A percentile compares a stretch with the other conserved stretches of the same genome.
Conservation (phyloP, 1,140 invertebrate species). For the Parapsyche elsis region DNA sequence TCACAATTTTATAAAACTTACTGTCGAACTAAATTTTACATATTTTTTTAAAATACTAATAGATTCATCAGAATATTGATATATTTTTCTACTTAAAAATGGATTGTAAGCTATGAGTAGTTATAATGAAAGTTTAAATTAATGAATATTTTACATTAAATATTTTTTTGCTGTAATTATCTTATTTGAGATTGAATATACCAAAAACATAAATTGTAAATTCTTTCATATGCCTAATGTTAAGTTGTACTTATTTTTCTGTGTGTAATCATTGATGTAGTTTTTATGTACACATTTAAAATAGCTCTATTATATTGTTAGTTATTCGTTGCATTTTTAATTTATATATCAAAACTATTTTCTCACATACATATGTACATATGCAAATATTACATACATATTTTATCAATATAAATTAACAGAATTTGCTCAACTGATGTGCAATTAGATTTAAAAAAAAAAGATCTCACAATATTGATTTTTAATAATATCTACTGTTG, state of each 20-base stretch:
- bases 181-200: conserved; percentile 30
- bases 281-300: no score
- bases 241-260: conserved; percentile 25
- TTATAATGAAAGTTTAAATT: no score
- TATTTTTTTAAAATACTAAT: background rate
- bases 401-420: background rate
- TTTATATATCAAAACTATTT: background rate
- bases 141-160: background rate
- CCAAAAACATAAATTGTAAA: conserved; percentile 15
- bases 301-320: background rate
- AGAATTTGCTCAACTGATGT: conserved; percentile 35
- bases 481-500: background rate
- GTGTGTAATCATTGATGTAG: background rate
- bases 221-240: background rate
- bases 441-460: conserved; percentile 48
- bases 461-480: conserved; percentile 47
- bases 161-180: background rate
- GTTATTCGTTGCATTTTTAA: background rate
- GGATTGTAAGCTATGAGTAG: no score
- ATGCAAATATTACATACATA: background rate
- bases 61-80: background rate
- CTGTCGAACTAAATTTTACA: no score
- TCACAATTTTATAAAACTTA: no score
- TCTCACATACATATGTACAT: no score
- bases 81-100: conserved; percentile 17